Evolutionary conservation across 2,113 vertebrate species (phyloP).

Genomic region (Onychostruthus taczanowskii): DNA sequence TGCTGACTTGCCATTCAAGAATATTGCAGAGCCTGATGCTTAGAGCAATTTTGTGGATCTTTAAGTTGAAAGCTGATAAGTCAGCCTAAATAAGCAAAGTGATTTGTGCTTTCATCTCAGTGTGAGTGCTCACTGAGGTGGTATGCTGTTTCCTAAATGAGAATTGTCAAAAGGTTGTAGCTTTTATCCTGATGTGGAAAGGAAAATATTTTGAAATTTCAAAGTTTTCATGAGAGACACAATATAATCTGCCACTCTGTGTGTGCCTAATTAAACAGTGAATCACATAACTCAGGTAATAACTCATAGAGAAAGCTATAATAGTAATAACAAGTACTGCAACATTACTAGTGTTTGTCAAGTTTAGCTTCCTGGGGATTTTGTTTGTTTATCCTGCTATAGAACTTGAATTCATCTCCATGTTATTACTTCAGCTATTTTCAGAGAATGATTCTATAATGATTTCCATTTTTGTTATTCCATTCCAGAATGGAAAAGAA

Average conservation of each 20-base stretch:
- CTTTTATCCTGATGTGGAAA: background rate
- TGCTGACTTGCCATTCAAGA: background rate
- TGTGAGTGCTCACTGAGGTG: background rate
- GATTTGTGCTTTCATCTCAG: slow-evolving; percentile 7
- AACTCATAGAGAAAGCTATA: slow-evolving; percentile 17
- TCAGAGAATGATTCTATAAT: background rate
- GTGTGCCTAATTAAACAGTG: slow-evolving; percentile 7
- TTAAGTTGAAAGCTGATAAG: background rate
- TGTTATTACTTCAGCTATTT: slow-evolving; percentile 35
- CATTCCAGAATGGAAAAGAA: background rate
- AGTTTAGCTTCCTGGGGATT: slow-evolving; percentile 29
- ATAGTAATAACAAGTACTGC: slow-evolving; percentile 15
- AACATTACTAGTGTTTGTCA: slow-evolving; percentile 19
- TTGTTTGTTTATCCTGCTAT: slow-evolving; percentile 15
- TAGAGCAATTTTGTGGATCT: background rate
- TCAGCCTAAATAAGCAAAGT: background rate
- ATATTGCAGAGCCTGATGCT: background rate
- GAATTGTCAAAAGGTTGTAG: background rate
- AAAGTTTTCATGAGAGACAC: background rate
- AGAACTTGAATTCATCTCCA: slow-evolving; percentile 15
- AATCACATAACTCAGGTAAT: slow-evolving; percentile 8
- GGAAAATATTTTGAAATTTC: slow-evolving; percentile 1
- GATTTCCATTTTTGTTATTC: background rate
- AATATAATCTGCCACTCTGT: background rate
- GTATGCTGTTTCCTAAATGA: background rate